These are phyloP conservation scores for Danaus chrysippus DNA, from an alignment of 2,888 invertebrate species.

Conservation along the genomic window DNA sequence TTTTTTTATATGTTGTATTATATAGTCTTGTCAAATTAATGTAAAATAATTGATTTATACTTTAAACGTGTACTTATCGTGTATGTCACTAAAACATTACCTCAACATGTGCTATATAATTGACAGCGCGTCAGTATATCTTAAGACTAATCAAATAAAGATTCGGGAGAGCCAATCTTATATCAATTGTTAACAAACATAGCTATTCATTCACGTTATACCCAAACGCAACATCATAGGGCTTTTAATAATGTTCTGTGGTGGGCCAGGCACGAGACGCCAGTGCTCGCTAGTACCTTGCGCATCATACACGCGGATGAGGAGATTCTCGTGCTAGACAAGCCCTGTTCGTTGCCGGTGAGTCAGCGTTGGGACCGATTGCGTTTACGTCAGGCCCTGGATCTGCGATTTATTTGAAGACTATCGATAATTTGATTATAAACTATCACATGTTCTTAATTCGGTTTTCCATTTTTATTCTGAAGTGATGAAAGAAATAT, in stretches of 20 bases:
- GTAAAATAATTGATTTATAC: too few species aligned
- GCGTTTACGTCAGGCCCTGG: slow-evolving; percentile 51
- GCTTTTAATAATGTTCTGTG: slow-evolving; percentile 40
- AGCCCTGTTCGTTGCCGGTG: slow-evolving; percentile 94
- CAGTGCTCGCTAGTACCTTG: slow-evolving; percentile 88
- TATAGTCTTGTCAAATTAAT: too few species aligned
- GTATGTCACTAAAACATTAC: not conserved
- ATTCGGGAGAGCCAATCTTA: slow-evolving; percentile 7
- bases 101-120: slow-evolving; percentile 2
- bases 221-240: slow-evolving; percentile 33
- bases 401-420: not conserved
- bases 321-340: slow-evolving; percentile 92
- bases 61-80: too few species aligned
- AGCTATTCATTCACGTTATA: slow-evolving; percentile 18
- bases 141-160: not conserved
- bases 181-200: slow-evolving; percentile 19
- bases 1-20: too few species aligned
- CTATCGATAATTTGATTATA: not conserved
- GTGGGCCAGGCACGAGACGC: slow-evolving; percentile 90
- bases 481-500: not conserved
- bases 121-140: not conserved
- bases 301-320: slow-evolving; percentile 90
- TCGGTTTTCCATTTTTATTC: not conserved
- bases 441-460: not conserved
- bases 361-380: slow-evolving; percentile 67